Evolutionary conservation across 2,888 invertebrate species (phyloP).

Genomic region (Drosophila cognata): DNA sequence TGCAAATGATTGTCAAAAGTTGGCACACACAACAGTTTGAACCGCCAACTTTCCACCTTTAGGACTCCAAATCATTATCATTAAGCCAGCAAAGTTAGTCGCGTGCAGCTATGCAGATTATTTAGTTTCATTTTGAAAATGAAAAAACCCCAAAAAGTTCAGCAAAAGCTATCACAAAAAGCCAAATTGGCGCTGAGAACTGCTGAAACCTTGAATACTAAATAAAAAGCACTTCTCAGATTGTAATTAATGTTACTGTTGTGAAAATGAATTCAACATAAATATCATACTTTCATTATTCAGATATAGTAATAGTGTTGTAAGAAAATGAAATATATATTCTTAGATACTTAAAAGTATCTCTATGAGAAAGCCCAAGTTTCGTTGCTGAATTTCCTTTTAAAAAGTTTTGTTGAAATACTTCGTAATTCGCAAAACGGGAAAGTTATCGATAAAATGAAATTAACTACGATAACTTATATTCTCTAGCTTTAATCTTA

Average conservation of each 20-base stretch:
- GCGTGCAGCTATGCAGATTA: background rate
- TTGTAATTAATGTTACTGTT: background rate
- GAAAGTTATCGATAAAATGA: background rate
- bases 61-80: slow-evolving; percentile 7
- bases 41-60: slow-evolving; percentile 1
- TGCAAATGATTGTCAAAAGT: slow-evolving; percentile 34
- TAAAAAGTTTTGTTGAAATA: background rate
- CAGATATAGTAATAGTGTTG: background rate
- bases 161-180: background rate
- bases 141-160: background rate
- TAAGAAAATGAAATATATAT: background rate
- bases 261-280: background rate
- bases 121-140: background rate
- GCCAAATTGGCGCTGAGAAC: background rate
- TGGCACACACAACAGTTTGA: slow-evolving; percentile 18
- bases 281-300: background rate
- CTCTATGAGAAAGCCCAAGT: background rate
- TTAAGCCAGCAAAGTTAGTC: background rate
- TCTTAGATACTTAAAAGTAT: background rate
- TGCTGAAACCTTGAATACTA: background rate
- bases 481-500: background rate
- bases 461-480: background rate
- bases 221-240: background rate
- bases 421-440: too few relatives aligned
- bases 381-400: too few relatives aligned